These are phyloP conservation scores for Megatriorchis doriae DNA, from an alignment of 2,113 vertebrate genomes.

Conservation along the genomic window DNA sequence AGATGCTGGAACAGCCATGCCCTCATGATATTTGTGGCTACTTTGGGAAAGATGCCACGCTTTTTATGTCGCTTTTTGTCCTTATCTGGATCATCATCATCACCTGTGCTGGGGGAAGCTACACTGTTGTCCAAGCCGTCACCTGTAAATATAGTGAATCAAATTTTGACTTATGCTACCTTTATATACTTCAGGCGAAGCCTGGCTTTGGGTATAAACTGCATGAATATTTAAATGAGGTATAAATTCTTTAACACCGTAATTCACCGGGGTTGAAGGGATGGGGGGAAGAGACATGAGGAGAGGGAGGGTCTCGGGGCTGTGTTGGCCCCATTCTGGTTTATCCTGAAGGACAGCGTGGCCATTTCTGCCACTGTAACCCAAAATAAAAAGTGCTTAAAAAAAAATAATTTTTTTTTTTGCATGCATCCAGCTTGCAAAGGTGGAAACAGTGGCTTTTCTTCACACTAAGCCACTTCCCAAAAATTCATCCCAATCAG, in stretches of 20 bases:
- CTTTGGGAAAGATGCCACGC: conserved; percentile 99
- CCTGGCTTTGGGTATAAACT: conserved; percentile 77
- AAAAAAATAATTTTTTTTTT: neutral
- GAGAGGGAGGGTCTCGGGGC: conserved; percentile 33
- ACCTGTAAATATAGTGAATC: conserved; percentile 90
- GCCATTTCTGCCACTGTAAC: neutral
- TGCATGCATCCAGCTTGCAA: neutral
- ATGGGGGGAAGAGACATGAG: conserved; percentile 9
- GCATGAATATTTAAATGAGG: conserved; percentile 74
- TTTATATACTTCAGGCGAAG: conserved; percentile 77
- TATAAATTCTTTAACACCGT: conserved; percentile 66
- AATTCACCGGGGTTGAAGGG: conserved; percentile 47
- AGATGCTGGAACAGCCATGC: conserved; percentile 99
- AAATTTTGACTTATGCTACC: conserved; percentile 84
- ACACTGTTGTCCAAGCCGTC: conserved; percentile 99
- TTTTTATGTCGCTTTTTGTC: conserved; percentile 99
- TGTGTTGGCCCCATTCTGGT: conserved; percentile 22
- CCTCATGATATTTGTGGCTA: conserved; percentile 99
- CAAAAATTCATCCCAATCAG: conserved; percentile 22
- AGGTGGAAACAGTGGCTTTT: neutral
- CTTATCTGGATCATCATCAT: conserved; percentile 99
- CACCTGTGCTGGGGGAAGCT: conserved; percentile 98
- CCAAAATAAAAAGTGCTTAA: neutral
- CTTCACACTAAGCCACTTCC: conserved; percentile 2
- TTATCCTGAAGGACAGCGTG: conserved; percentile 24